Evolutionary conservation across 1,140 invertebrate genomes (phyloP).

Genomic region (Galleria mellonella): DNA sequence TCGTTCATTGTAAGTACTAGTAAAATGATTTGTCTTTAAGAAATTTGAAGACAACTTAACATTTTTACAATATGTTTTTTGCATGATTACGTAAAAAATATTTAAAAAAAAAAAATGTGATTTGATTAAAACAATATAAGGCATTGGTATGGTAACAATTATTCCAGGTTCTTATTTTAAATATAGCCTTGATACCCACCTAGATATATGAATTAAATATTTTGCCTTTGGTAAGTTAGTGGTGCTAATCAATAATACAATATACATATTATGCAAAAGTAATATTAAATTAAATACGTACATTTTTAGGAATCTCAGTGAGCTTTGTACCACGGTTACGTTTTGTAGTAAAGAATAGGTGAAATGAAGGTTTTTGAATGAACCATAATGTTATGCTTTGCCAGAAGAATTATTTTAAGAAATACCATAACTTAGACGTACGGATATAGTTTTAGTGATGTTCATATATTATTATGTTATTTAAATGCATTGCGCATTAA

Average conservation of each 20-base stretch:
- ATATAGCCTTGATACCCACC: conserved; percentile 18
- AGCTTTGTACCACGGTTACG: conserved; percentile 2
- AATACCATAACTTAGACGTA: conserved; percentile 48
- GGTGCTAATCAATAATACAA: conserved; percentile 22
- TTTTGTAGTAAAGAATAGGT: background rate
- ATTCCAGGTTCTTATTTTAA: background rate
- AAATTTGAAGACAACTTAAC: too few relatives aligned
- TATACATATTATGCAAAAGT: background rate
- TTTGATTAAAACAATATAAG: background rate
- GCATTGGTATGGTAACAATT: conserved; percentile 1
- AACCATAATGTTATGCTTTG: background rate
- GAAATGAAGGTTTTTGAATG: background rate
- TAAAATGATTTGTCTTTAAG: too few relatives aligned
- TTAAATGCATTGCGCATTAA: conserved; percentile 36
- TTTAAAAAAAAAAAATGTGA: background rate
- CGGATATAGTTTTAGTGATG: conserved; percentile 26
- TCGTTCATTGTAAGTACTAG: too few relatives aligned
- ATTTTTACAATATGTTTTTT: too few relatives aligned
- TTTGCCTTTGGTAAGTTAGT: conserved; percentile 20
- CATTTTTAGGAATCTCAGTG: conserved; percentile 5
- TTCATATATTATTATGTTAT: conserved; percentile 29
- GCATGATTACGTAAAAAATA: too few relatives aligned
- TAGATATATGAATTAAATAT: conserved; percentile 13
- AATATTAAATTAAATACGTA: background rate
- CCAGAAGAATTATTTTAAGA: conserved; percentile 14